Evolutionary conservation across 2,113 vertebrate species (phyloP).

Genomic region (Psettodes erumei): DNA sequence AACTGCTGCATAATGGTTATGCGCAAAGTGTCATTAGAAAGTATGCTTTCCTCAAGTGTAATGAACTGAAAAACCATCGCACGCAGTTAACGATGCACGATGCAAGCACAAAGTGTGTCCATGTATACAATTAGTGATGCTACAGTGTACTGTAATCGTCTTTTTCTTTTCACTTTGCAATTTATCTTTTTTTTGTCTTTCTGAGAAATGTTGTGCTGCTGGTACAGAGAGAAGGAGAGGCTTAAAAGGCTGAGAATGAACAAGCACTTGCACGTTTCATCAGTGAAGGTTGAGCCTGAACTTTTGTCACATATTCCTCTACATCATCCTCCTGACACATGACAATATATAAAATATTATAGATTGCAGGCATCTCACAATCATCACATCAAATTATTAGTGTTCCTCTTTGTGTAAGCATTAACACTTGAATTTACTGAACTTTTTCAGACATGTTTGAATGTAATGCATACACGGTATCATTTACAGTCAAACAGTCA

Average conservation of each 20-base stretch:
- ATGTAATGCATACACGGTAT: background rate
- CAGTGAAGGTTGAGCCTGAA: conserved; percentile 25
- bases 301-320: conserved; percentile 11
- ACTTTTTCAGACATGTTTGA: background rate
- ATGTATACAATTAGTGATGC: conserved; percentile 62
- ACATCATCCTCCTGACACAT: background rate
- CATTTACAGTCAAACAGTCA: conserved; percentile 21
- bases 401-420: background rate
- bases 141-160: conserved; percentile 44
- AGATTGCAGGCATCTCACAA: background rate
- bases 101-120: conserved; percentile 47
- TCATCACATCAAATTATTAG: background rate
- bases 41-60: conserved; percentile 60
- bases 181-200: conserved; percentile 28
- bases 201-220: conserved; percentile 15
- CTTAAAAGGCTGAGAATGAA: conserved; percentile 3
- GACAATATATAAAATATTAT: background rate
- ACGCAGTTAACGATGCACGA: conserved; percentile 64
- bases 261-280: background rate
- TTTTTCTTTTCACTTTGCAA: conserved; percentile 30
- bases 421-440: background rate
- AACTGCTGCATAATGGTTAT: conserved; percentile 56
- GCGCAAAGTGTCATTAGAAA: conserved; percentile 51
- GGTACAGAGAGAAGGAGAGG: conserved; percentile 8
- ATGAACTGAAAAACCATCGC: conserved; percentile 66